Percentiles rank a stretch among this genome's conserved stretches.
phyloP scores from a whole-genome alignment of 2,888 invertebrate species.

The Eilema griseolum region DNA sequence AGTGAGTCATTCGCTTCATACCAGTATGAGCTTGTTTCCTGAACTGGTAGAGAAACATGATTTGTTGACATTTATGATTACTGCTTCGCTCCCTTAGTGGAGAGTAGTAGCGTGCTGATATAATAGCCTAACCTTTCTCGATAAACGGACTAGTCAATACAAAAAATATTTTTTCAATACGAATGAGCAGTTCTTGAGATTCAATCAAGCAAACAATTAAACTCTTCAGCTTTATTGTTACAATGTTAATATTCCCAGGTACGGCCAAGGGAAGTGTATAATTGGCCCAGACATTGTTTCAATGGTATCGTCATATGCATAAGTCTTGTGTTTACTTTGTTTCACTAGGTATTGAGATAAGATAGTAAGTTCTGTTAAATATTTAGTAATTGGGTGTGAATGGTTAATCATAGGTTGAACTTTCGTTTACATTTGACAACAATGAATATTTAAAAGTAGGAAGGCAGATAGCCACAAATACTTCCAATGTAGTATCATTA shows the following conservation, averaged over 20 bases:
- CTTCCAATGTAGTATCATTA: background rate
- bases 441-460: no score
- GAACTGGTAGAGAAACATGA: conserved; percentile 35
- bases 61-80: no score
- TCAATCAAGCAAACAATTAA: no score
- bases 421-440: background rate
- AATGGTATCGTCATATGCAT: conserved; percentile 1
- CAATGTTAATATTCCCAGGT: background rate
- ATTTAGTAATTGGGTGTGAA: conserved; percentile 4
- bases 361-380: background rate
- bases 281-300: background rate
- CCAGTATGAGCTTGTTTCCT: conserved; percentile 42
- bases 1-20: conserved; percentile 54
- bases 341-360: background rate
- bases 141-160: no score
- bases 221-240: background rate
- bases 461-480: no score
- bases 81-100: no score
- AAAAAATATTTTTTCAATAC: no score
- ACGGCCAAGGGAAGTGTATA: background rate
- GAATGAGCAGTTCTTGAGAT: no score
- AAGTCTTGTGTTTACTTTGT: conserved; percentile 1
- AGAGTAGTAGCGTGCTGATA: no score
- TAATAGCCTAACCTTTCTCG: no score
- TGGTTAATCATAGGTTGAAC: background rate